phyloP scores from a whole-genome alignment of 2,113 vertebrate species.

The Vidua chalybeata region DNA sequence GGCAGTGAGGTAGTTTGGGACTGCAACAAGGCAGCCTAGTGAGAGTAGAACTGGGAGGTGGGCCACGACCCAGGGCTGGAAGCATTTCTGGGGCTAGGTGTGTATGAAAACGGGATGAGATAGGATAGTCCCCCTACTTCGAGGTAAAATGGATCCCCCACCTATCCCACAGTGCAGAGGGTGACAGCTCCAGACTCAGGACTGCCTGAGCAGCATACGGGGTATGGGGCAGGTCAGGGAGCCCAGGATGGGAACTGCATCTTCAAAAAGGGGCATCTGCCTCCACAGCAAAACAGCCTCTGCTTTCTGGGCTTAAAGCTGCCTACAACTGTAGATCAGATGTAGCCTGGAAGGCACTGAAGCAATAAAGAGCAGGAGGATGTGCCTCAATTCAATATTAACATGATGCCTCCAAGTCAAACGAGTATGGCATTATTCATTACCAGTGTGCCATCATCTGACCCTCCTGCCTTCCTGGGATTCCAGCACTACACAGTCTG shows the following conservation, averaged over 20 bases:
- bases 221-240: neutral
- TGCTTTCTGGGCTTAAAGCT: neutral
- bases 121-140: neutral
- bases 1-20: neutral
- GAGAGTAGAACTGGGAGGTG: neutral
- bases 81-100: fast-evolving
- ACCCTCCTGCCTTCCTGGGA: neutral
- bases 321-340: neutral
- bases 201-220: fast-evolving
- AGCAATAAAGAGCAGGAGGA: neutral
- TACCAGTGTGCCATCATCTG: neutral
- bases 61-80: neutral
- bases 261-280: neutral
- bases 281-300: neutral
- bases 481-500: neutral
- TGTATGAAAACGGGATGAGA: neutral
- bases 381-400: neutral
- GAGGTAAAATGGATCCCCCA: neutral
- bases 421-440: neutral
- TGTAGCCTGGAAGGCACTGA: neutral
- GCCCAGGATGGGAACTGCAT: fast-evolving
- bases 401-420: neutral
- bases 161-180: neutral
- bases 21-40: neutral
- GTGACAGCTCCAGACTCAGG: fast-evolving